phyloP scores from a whole-genome alignment of 2,888 invertebrate genomes.

The Callosobruchus maculatus region DNA sequence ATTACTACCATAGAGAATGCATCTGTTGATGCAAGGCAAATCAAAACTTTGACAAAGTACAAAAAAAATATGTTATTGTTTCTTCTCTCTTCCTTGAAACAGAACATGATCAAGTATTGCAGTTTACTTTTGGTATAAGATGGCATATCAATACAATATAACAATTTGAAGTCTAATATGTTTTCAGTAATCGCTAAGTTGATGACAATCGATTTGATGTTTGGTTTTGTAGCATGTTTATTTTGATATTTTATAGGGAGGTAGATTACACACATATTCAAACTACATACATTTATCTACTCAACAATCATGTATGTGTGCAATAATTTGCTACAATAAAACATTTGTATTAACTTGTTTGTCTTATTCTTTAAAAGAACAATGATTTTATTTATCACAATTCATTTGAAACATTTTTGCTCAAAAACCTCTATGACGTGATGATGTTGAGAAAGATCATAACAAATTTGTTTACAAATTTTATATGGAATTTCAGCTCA shows the following conservation, averaged over 20 bases:
- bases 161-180: neutral
- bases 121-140: neutral
- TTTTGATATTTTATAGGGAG: constrained; percentile 19
- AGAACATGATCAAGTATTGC: no score
- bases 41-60: neutral
- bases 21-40: neutral
- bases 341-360: constrained; percentile 36
- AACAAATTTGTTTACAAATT: no score
- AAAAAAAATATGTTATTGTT: no score
- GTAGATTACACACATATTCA: constrained; percentile 19
- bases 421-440: no score
- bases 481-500: no score
- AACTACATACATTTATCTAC: constrained; percentile 30
- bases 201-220: constrained; percentile 7
- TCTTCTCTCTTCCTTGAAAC: no score
- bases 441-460: no score
- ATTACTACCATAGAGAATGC: neutral
- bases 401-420: no score
- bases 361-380: neutral
- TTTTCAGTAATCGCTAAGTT: neutral
- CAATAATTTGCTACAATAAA: constrained; percentile 43
- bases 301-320: constrained; percentile 41
- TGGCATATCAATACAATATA: neutral
- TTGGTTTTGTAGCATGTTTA: neutral
- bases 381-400: no score